Conservation (phyloP, 2,888 invertebrate species). For the Hirtodrosophila alboralis region DNA sequence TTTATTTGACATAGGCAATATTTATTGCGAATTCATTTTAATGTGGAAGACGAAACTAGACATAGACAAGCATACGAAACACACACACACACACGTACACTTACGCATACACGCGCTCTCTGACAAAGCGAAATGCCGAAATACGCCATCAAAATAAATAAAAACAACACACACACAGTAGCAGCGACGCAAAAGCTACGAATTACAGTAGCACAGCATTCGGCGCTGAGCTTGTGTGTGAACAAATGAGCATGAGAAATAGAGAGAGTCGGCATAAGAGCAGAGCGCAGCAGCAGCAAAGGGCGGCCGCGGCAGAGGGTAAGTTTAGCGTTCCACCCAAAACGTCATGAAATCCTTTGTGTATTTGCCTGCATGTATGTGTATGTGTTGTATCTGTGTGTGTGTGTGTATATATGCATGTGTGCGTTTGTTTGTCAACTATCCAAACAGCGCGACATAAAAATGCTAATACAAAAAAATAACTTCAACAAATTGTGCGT, state of each 20-base stretch:
- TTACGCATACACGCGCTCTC: constrained; percentile 26
- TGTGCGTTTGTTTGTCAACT: constrained; percentile 72
- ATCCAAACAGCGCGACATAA: constrained; percentile 60
- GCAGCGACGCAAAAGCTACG: constrained; percentile 53
- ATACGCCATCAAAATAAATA: constrained; percentile 78
- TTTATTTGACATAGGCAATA: constrained; percentile 79
- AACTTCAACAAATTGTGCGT: constrained; percentile 70
- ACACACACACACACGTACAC: constrained; percentile 14
- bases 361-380: constrained; percentile 45
- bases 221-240: constrained; percentile 50
- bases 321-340: constrained; percentile 69
- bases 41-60: constrained; percentile 60
- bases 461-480: constrained; percentile 77
- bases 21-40: constrained; percentile 80
- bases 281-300: constrained; percentile 43
- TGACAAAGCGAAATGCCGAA: constrained; percentile 72
- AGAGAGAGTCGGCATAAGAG: constrained; percentile 27
- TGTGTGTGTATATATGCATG: constrained; percentile 27
- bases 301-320: constrained; percentile 49
- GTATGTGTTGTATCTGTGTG: constrained; percentile 12
- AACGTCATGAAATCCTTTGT: constrained; percentile 71
- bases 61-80: constrained; percentile 42
- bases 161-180: constrained; percentile 56
- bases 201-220: constrained; percentile 74
- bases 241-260: constrained; percentile 25